Percentiles rank a stretch among this genome's conserved stretches.
phyloP scores from a whole-genome alignment of 2,797 vertebrate species.

The Hyperoplus immaculatus region DNA sequence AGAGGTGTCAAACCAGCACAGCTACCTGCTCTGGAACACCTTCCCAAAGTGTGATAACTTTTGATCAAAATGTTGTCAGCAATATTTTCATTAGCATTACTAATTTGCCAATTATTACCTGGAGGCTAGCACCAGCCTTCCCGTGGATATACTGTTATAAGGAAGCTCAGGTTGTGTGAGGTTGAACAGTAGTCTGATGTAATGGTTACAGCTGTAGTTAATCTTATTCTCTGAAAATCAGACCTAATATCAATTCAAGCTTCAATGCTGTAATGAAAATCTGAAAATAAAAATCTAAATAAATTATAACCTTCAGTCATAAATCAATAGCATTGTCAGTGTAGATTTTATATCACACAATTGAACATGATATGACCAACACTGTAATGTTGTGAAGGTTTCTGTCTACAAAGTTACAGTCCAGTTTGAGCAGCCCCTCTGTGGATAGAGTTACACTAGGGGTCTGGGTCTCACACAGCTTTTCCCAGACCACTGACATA shows the following conservation, averaged over 20 bases:
- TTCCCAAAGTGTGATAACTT: constrained; percentile 37
- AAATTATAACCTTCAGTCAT: not conserved
- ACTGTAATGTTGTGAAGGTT: constrained; percentile 11
- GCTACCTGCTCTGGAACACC: constrained; percentile 44
- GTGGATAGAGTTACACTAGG: constrained; percentile 52
- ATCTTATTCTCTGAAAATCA: not conserved
- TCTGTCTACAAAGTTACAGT: constrained; percentile 26
- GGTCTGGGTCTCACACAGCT: constrained; percentile 33
- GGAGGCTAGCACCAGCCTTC: not conserved
- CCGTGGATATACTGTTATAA: not conserved
- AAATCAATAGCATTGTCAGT: not conserved
- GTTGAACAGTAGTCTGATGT: constrained; percentile 1
- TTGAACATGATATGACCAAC: not conserved
- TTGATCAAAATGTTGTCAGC: constrained; percentile 46
- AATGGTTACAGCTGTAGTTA: not conserved
- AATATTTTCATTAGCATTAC: constrained; percentile 39
- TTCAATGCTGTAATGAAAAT: too few relatives aligned
- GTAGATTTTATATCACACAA: constrained; percentile 3
- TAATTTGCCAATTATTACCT: constrained; percentile 46
- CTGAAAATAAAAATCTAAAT: not conserved
- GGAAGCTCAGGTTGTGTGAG: not conserved
- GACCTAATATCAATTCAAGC: not conserved
- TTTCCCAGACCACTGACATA: constrained; percentile 48
- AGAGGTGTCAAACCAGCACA: constrained; percentile 64
- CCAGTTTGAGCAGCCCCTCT: constrained; percentile 21